Evolutionary conservation across 2,797 vertebrate species (phyloP).

Genomic region (Bradypodion ventrale): DNA sequence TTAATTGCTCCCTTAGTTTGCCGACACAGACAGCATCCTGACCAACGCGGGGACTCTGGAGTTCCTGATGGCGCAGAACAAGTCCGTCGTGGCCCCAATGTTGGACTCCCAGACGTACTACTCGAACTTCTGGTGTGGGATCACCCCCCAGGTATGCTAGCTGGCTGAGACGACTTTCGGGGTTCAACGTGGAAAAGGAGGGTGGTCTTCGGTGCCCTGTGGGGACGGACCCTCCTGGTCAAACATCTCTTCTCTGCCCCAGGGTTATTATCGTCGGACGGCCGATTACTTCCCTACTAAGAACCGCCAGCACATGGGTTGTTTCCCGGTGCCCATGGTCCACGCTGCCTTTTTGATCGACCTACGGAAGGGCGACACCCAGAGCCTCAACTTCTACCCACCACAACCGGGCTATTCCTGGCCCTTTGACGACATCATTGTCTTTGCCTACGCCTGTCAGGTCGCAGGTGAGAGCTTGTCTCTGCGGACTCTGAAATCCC

Average conservation of each 20-base stretch:
- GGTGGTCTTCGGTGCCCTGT: too few relatives aligned
- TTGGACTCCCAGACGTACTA: constrained; percentile 93
- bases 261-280: constrained; percentile 95
- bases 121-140: constrained; percentile 98
- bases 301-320: constrained; percentile 86
- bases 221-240: too few relatives aligned
- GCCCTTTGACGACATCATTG: constrained; percentile 95
- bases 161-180: too few relatives aligned
- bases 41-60: constrained; percentile 88
- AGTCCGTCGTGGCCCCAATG: constrained; percentile 92
- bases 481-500: too few relatives aligned
- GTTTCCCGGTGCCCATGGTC: constrained; percentile 93
- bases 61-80: constrained; percentile 86
- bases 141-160: constrained; percentile 88
- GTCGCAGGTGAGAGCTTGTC: constrained; percentile 78
- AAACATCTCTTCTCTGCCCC: neutral
- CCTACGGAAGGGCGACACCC: constrained; percentile 83
- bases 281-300: constrained; percentile 95
- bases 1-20: constrained; percentile 74
- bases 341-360: constrained; percentile 91
- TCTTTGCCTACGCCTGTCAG: constrained; percentile 93
- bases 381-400: constrained; percentile 86
- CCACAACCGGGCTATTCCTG: constrained; percentile 92
- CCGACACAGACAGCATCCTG: constrained; percentile 93
- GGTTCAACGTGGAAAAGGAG: too few relatives aligned